phyloP scores from a whole-genome alignment of 30 jellyfish, hydroid and myxozoan species.

The Pseudorhiza aurosa region DNA sequence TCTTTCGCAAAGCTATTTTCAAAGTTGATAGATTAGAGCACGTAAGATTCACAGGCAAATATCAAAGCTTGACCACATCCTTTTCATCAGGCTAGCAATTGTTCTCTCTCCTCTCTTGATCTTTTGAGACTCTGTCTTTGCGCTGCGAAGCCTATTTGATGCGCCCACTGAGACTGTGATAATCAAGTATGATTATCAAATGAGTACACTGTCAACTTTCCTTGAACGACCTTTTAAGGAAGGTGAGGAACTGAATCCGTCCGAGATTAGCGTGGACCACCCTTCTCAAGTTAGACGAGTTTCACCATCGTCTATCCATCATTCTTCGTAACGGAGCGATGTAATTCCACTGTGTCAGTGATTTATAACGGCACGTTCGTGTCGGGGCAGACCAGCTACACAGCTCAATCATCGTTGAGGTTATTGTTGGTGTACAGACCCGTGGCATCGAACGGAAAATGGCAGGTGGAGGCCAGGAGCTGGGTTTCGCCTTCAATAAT shows the following conservation, averaged over 20 bases:
- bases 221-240: slow-evolving; percentile 31
- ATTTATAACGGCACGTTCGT: not conserved
- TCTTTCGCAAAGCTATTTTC: not conserved
- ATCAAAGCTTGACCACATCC: slow-evolving; percentile 14
- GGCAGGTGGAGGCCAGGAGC: too few species aligned
- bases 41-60: slow-evolving; percentile 21
- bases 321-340: not conserved
- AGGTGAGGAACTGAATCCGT: slow-evolving; percentile 23
- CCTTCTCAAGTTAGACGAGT: slow-evolving; percentile 26
- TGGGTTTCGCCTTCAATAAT: too few species aligned
- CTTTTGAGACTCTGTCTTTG: slow-evolving; percentile 9
- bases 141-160: slow-evolving; percentile 25
- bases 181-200: slow-evolving; percentile 29
- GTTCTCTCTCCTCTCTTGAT: slow-evolving; percentile 3
- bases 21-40: slow-evolving; percentile 4
- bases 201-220: slow-evolving; percentile 26
- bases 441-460: too few species aligned
- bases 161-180: slow-evolving; percentile 24
- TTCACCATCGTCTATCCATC: not conserved
- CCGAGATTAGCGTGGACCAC: slow-evolving; percentile 32
- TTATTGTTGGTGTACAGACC: too few species aligned
- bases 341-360: not conserved
- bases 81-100: slow-evolving; percentile 6
- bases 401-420: too few species aligned
- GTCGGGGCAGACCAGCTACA: too few species aligned